phyloP scores from a whole-genome alignment of 1,140 invertebrate species.

The Rhizoglyphus robini region DNA sequence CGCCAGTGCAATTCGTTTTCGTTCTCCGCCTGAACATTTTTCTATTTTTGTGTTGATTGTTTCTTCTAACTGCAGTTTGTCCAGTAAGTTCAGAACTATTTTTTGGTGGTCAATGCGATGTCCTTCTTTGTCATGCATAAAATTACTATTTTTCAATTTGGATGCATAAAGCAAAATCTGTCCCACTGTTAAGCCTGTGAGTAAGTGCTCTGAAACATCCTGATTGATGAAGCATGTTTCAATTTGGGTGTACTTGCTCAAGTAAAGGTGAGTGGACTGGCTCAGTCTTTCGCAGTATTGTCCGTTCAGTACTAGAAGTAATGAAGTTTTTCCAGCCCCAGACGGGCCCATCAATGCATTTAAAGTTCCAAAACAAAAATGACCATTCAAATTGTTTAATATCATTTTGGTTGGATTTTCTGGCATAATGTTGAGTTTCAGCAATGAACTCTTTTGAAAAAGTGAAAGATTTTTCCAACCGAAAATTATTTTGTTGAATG shows the following conservation, averaged over 20 bases:
- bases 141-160: conserved; percentile 62
- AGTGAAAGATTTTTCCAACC: neutral
- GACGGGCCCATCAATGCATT: conserved; percentile 49
- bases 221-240: conserved; percentile 15
- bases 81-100: neutral
- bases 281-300: neutral
- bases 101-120: neutral
- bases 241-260: neutral
- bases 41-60: conserved; percentile 14
- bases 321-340: conserved; percentile 41
- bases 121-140: too few species aligned
- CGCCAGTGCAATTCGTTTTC: conserved; percentile 84
- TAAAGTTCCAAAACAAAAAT: conserved; percentile 25
- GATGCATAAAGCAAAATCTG: conserved; percentile 82
- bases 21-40: conserved; percentile 55
- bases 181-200: conserved; percentile 68
- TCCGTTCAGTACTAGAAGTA: conserved; percentile 27
- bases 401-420: neutral
- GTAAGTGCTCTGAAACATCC: conserved; percentile 64
- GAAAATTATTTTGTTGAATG: conserved; percentile 10
- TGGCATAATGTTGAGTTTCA: neutral
- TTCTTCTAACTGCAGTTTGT: neutral
- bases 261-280: neutral
- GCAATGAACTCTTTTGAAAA: neutral
- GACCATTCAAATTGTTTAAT: neutral